Evolutionary conservation across 2,797 vertebrate species (phyloP), one percentile per base, ranked within the genome.

Genomic region (Tiaroga cobitis): DNA sequence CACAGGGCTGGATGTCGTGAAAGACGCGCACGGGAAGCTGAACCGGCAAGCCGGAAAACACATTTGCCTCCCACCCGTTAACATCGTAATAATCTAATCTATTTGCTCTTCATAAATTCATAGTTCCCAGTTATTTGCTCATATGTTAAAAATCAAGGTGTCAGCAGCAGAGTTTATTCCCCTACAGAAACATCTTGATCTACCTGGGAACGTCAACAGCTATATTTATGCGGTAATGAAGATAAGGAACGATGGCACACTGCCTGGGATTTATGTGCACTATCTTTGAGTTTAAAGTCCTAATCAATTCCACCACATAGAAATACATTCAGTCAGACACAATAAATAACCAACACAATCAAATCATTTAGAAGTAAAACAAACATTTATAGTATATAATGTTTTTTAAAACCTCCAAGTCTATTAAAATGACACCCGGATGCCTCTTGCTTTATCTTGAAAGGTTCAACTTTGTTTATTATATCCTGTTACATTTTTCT

Each of bases 21-120:
- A 85, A 83, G 85, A 85, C 81, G 51, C 59, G 69, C 78, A 85
- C 34, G n/a, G 51, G 78, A 76, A 88, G 83, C 67, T 49, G 69
- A 82, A 85, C 21, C 56, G 85, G 81, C 80, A 84, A 83, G 85
- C 80, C 56, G 32, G 78, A 85, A 87, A 87, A 86, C 63, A 43
- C 70, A 65, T 85, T 88, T 86, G 84, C 81, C 81, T 88, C 41
- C 76, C 81, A 32, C 74, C 74, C 69, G 21, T 43, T 85, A 80
- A 88, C 84, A 61, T 4, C 11, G 19, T 79, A 83, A 88, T 88
- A 39, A 80, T 85, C 49, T 68, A 82, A 88, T 82, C 75, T 68
- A 82, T 77, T 83, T 80, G 26, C 61, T 82, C 61, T 85, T 82
- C 46, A 80, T 68, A 88, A 80, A 88, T 82, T 79, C 74, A 82